phyloP scores from a whole-genome alignment of 2,888 invertebrate species.

The Caenorhabditis sp. region DNA sequence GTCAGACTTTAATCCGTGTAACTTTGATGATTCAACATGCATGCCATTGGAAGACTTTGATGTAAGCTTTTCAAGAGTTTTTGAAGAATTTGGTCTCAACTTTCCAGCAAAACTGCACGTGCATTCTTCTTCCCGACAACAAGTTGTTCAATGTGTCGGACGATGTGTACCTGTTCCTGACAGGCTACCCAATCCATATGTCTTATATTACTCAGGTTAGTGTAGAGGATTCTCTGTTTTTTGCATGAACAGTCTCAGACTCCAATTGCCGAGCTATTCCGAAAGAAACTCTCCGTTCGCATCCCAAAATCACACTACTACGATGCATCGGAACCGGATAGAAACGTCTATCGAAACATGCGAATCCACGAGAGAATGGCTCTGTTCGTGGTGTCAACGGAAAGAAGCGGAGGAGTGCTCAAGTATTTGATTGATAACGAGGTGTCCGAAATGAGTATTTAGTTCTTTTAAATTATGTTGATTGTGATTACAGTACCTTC shows the following conservation, averaged over 20 bases:
- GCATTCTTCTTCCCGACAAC: constrained; percentile 61
- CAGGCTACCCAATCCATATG: constrained; percentile 68
- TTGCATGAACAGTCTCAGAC: too few relatives aligned
- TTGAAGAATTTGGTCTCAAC: neutral
- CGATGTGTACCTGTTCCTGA: constrained; percentile 65
- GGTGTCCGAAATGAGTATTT: too few relatives aligned
- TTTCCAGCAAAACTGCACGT: constrained; percentile 70
- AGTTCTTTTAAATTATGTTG: too few relatives aligned
- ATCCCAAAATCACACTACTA: constrained; percentile 60
- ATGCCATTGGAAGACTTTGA: constrained; percentile 72
- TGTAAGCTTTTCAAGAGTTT: constrained; percentile 32
- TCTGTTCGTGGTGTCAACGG: constrained; percentile 57
- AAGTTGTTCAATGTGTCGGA: constrained; percentile 65
- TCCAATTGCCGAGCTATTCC: constrained; percentile 53
- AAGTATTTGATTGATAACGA: constrained; percentile 53
- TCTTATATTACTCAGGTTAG: constrained; percentile 57
- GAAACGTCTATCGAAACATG: constrained; percentile 59
- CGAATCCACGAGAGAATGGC: constrained; percentile 67
- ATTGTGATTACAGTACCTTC: constrained; percentile 43
- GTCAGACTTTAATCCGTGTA: constrained; percentile 65
- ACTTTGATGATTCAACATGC: constrained; percentile 63
- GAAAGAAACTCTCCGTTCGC: constrained; percentile 63
- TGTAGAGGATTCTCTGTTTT: neutral
- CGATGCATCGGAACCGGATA: constrained; percentile 47
- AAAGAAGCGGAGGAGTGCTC: constrained; percentile 27